phyloP scores from a whole-genome alignment of 2,113 vertebrate genomes.

The Tiliqua scincoides region DNA sequence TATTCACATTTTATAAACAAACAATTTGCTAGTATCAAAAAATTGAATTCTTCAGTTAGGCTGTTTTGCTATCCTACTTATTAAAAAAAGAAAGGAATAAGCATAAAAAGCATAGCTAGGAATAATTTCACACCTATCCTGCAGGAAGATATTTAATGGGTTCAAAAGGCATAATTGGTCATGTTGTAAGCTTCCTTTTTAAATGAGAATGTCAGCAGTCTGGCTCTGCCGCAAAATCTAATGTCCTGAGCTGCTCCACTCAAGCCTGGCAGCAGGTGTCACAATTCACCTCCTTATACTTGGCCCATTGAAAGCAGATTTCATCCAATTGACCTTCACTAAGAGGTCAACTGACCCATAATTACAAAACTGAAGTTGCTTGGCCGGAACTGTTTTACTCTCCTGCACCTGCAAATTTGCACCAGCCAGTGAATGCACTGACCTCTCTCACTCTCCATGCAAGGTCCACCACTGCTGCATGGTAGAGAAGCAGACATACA shows the following conservation, averaged over 20 bases:
- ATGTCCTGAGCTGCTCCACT: slow-evolving; percentile 26
- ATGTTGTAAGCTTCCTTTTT: neutral
- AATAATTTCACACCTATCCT: slow-evolving; percentile 15
- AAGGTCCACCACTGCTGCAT: neutral
- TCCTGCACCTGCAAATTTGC: slow-evolving; percentile 19
- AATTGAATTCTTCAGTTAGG: neutral
- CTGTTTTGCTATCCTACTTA: neutral
- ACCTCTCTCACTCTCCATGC: neutral
- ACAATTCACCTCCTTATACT: slow-evolving; percentile 43
- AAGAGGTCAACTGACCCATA: slow-evolving; percentile 36
- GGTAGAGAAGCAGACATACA: neutral
- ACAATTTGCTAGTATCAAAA: neutral
- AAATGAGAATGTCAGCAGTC: slow-evolving; percentile 15
- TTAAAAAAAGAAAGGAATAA: slow-evolving; percentile 1
- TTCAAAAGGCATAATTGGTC: slow-evolving; percentile 15
- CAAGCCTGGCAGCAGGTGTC: slow-evolving; percentile 45
- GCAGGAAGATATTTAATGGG: slow-evolving; percentile 7
- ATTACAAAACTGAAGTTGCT: slow-evolving; percentile 41
- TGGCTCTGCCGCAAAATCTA: slow-evolving; percentile 8
- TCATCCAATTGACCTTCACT: slow-evolving; percentile 45
- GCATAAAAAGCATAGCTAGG: neutral
- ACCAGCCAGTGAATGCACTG: neutral
- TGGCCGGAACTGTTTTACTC: slow-evolving; percentile 7
- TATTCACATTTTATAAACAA: neutral
- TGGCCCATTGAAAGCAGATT: slow-evolving; percentile 42